These are phyloP conservation scores for Iphiclides podalirius DNA, from an alignment of 2,888 invertebrate species.

Conservation along the genomic window DNA sequence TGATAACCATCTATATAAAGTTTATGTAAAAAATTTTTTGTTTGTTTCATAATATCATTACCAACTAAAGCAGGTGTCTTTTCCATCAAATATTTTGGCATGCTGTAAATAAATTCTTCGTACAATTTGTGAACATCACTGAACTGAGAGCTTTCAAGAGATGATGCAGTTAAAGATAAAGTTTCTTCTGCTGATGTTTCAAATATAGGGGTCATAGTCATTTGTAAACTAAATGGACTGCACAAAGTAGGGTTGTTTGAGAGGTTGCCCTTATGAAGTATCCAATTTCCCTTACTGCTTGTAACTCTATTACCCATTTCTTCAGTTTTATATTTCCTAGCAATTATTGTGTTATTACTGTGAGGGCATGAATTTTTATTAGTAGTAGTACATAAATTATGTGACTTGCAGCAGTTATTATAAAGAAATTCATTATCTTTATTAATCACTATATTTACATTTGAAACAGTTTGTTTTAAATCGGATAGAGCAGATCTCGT, in stretches of 20 bases:
- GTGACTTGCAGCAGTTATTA: neutral
- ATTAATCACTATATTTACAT: slow-evolving; percentile 18
- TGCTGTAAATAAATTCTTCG: slow-evolving; percentile 48
- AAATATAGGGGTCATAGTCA: neutral
- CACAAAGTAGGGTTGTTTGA: slow-evolving; percentile 32
- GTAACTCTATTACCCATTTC: slow-evolving; percentile 1
- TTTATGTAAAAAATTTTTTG: slow-evolving; percentile 39
- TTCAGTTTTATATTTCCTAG: neutral
- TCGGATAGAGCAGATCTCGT: slow-evolving; percentile 47
- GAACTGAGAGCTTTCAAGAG: slow-evolving; percentile 27
- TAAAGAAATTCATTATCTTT: neutral
- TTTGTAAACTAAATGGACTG: slow-evolving; percentile 28
- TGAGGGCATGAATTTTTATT: neutral
- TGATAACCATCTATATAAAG: slow-evolving; percentile 37
- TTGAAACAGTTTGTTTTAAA: slow-evolving; percentile 32
- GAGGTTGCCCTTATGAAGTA: slow-evolving; percentile 19
- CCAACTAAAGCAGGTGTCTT: slow-evolving; percentile 38
- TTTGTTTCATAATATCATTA: slow-evolving; percentile 42
- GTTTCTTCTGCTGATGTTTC: slow-evolving; percentile 14
- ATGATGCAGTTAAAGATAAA: slow-evolving; percentile 22
- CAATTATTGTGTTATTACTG: neutral
- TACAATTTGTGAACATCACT: slow-evolving; percentile 39
- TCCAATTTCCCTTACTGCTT: slow-evolving; percentile 3
- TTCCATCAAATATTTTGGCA: slow-evolving; percentile 42
- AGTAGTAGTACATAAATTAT: neutral